Conservation (phyloP, 2,113 vertebrate genomes). For the Prolemur simus region DNA sequence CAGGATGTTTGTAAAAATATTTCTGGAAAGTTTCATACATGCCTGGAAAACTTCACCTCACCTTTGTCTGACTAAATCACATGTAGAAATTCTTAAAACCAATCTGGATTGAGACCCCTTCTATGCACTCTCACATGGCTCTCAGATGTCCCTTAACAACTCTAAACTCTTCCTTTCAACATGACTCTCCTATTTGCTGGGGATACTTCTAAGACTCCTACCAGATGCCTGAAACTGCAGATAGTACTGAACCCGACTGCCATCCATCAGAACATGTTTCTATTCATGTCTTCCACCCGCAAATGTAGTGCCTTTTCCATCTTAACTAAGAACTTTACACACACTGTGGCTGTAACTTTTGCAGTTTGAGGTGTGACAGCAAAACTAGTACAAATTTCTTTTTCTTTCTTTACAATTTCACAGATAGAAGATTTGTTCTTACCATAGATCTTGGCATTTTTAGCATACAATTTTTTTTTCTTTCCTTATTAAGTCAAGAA, state of each 20-base stretch:
- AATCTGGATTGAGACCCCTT: background rate
- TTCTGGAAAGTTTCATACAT: background rate
- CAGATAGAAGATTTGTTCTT: background rate
- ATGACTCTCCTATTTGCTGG: too few relatives aligned
- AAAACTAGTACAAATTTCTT: background rate
- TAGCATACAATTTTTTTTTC: background rate
- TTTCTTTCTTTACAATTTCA: background rate
- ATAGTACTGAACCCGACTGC: background rate
- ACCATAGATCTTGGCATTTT: background rate
- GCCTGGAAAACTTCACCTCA: background rate
- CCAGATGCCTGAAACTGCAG: background rate
- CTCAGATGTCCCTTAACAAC: background rate
- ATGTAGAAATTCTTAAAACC: background rate
- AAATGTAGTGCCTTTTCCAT: background rate
- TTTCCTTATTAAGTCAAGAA: background rate
- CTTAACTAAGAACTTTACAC: background rate
- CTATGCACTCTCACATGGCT: background rate
- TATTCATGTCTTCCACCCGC: background rate
- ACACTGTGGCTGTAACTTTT: background rate
- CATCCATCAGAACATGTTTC: background rate
- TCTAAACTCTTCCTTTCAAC: background rate
- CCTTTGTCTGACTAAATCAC: background rate
- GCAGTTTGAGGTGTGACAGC: background rate
- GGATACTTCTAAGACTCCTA: background rate
- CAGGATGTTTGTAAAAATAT: background rate